phyloP scores from a whole-genome alignment of 1,140 invertebrate species.

The Mya arenaria region DNA sequence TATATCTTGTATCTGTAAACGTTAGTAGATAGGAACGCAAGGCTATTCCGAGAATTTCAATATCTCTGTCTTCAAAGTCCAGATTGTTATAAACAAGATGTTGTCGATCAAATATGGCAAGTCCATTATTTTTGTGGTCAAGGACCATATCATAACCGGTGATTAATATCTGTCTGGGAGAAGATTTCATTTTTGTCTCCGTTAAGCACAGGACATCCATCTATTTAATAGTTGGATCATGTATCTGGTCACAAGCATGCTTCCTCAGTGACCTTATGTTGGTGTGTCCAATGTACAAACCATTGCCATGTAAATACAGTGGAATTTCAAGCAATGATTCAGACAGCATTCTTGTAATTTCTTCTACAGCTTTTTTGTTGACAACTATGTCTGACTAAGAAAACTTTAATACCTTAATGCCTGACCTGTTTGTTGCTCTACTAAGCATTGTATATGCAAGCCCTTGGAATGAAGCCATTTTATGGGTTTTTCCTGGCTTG shows the following conservation, averaged over 20 bases:
- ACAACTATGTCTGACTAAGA: slow-evolving; percentile 31
- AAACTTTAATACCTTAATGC: slow-evolving; percentile 27
- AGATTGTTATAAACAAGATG: slow-evolving; percentile 8
- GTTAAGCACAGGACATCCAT: slow-evolving; percentile 28
- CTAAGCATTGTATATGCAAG: slow-evolving; percentile 35
- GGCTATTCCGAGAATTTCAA: slow-evolving; percentile 34
- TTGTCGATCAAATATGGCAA: slow-evolving; percentile 27
- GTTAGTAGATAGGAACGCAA: background rate
- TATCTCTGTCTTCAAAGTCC: slow-evolving; percentile 13
- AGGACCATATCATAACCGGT: slow-evolving; percentile 5
- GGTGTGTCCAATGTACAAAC: background rate
- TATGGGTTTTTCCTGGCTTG: slow-evolving; percentile 13
- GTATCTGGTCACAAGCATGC: slow-evolving; percentile 4
- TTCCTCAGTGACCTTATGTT: slow-evolving; percentile 7
- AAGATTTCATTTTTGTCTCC: slow-evolving; percentile 19
- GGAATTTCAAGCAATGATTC: slow-evolving; percentile 11
- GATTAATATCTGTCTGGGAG: slow-evolving; percentile 17
- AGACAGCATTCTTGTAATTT: slow-evolving; percentile 24
- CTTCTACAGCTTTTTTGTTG: slow-evolving; percentile 34
- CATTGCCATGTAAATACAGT: background rate
- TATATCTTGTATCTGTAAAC: slow-evolving; percentile 30
- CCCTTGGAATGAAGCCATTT: slow-evolving; percentile 36
- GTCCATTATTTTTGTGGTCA: slow-evolving; percentile 18
- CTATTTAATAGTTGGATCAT: slow-evolving; percentile 16
- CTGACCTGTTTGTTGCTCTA: slow-evolving; percentile 16